These are phyloP conservation scores for Drosophila erecta DNA, from an alignment of 1,140 invertebrate genomes.

Conservation along the genomic window DNA sequence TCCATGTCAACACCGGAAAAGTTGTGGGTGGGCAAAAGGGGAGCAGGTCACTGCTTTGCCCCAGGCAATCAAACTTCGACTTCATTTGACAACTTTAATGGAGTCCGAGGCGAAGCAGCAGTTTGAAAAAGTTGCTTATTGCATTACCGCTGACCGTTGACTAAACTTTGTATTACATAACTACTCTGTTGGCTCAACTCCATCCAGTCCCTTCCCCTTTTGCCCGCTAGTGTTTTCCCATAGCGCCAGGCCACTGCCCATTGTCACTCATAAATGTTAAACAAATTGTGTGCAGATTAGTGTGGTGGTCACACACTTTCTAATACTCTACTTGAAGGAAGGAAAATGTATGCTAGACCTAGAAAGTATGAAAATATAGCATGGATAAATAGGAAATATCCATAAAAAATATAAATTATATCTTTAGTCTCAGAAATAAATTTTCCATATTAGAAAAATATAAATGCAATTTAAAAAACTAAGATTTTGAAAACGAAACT, in stretches of 20 bases:
- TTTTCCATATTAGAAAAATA: too few species aligned
- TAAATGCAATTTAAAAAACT: too few species aligned
- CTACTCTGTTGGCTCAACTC: constrained; percentile 48
- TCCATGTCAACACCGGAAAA: constrained; percentile 26
- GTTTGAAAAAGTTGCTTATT: constrained; percentile 72
- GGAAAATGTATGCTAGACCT: neutral
- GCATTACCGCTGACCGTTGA: constrained; percentile 65
- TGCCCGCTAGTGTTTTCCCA: constrained; percentile 1
- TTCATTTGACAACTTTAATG: constrained; percentile 81
- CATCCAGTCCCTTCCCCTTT: neutral
- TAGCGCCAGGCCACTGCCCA: constrained; percentile 13
- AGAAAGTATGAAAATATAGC: neutral
- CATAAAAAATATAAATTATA: too few species aligned
- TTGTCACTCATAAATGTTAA: constrained; percentile 65
- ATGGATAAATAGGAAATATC: neutral
- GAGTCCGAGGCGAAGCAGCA: constrained; percentile 60
- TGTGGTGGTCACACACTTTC: neutral
- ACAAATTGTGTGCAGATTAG: constrained; percentile 32
- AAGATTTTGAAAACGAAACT: too few species aligned
- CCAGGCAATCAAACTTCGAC: constrained; percentile 73
- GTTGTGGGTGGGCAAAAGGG: constrained; percentile 11
- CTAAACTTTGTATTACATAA: constrained; percentile 67
- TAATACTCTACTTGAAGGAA: constrained; percentile 4
- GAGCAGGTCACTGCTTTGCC: constrained; percentile 37
- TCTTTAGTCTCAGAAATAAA: too few species aligned